Evolutionary conservation across 1,140 invertebrate genomes (phyloP).

Genomic region (Drosophila insularis): DNA sequence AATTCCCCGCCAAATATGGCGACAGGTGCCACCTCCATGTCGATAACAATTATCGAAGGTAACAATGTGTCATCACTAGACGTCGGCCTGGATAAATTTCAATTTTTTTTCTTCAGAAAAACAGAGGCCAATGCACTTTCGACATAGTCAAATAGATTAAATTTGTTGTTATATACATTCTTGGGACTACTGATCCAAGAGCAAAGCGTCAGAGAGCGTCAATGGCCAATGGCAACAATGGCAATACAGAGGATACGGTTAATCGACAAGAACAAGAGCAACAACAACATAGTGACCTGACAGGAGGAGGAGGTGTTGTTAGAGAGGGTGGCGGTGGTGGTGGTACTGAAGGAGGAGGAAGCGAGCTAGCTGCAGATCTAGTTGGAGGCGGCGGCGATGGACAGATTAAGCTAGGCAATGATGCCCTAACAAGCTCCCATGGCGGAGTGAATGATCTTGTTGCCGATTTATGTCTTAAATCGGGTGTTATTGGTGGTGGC

Average conservation of each 20-base stretch:
- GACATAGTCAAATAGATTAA: constrained; percentile 20
- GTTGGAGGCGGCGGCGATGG: background rate
- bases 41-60: too few relatives aligned
- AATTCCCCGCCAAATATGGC: too few relatives aligned
- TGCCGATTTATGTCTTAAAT: constrained; percentile 63
- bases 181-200: background rate
- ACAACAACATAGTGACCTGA: constrained; percentile 38
- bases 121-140: constrained; percentile 40
- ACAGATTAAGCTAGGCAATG: background rate
- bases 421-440: constrained; percentile 1
- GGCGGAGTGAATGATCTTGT: constrained; percentile 67
- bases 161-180: constrained; percentile 25
- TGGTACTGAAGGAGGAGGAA: constrained; percentile 28
- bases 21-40: too few relatives aligned
- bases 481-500: constrained; percentile 22
- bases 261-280: constrained; percentile 34
- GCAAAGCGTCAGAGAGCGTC: constrained; percentile 1
- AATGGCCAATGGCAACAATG: constrained; percentile 74
- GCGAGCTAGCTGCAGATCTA: background rate
- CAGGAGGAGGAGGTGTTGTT: constrained; percentile 18
- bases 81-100: constrained; percentile 56
- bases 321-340: constrained; percentile 25
- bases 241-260: constrained; percentile 57
- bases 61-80: constrained; percentile 6
- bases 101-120: constrained; percentile 19